phyloP scores from a whole-genome alignment of 2,113 vertebrate genomes.

The Sminthopsis crassicaudata region DNA sequence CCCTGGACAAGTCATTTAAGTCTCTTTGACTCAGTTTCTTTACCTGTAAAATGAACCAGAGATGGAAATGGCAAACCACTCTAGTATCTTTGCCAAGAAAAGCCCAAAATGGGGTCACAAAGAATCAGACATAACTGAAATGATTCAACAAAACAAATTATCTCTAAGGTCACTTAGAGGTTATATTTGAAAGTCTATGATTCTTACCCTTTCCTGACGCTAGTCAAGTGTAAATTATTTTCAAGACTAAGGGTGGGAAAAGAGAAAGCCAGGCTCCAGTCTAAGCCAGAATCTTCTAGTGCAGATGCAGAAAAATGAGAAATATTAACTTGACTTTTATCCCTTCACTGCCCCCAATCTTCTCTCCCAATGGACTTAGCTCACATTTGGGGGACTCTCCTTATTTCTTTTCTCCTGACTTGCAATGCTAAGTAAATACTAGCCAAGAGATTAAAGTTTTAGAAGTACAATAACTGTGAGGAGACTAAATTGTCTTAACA shows the following conservation, averaged over 20 bases:
- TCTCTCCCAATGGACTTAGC: background rate
- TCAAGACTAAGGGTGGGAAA: background rate
- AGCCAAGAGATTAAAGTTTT: slow-evolving; percentile 29
- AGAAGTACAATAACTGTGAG: slow-evolving; percentile 45
- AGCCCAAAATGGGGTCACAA: background rate
- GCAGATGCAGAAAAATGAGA: background rate
- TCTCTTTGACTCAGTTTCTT: background rate
- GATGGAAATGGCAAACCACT: background rate
- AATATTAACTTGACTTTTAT: background rate
- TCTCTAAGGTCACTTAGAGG: background rate
- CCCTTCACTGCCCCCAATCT: background rate
- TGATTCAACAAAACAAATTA: background rate
- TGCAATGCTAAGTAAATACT: slow-evolving; percentile 44
- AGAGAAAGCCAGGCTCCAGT: background rate
- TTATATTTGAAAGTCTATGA: background rate
- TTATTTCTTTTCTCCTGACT: background rate
- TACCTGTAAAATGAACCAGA: background rate
- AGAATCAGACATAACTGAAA: background rate
- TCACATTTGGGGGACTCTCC: background rate
- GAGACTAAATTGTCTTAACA: slow-evolving; percentile 61
- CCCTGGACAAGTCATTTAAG: background rate
- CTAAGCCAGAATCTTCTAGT: background rate
- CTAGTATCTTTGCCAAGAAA: background rate
- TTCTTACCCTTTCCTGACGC: background rate
- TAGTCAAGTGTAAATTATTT: background rate